Percentiles rank a stretch among this genome's conserved stretches.
phyloP scores from a whole-genome alignment of 2,113 vertebrate genomes.

The Cebus imitator region DNA sequence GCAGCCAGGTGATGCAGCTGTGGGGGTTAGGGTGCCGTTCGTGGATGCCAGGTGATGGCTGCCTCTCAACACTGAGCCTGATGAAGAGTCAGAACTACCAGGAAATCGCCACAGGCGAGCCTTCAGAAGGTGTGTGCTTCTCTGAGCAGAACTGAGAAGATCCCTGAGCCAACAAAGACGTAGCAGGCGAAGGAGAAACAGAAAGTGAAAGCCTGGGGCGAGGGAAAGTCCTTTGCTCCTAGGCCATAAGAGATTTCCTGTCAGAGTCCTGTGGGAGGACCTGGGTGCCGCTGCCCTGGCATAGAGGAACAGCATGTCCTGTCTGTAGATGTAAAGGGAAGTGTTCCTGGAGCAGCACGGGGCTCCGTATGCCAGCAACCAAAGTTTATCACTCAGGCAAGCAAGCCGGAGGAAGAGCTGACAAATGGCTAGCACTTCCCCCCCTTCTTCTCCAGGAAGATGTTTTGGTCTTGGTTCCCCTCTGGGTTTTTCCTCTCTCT shows the following conservation, averaged over 20 bases:
- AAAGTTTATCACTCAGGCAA: conserved; percentile 28
- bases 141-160: neutral
- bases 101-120: neutral
- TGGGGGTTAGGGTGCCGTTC: neutral
- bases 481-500: conserved; percentile 30
- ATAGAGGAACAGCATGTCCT: neutral
- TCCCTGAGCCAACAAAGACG: neutral
- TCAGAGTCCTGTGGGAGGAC: neutral
- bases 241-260: neutral
- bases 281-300: neutral
- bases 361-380: neutral
- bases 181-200: neutral
- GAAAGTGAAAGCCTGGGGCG: neutral
- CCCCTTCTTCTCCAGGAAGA: neutral
- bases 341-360: neutral
- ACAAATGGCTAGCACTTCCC: neutral
- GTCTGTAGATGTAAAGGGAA: conserved; percentile 36
- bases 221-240: neutral
- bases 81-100: neutral
- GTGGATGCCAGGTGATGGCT: fast-evolving
- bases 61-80: neutral
- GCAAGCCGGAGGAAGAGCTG: neutral
- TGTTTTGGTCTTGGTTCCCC: neutral
- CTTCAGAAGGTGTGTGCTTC: neutral
- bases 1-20: neutral